Percentiles rank a stretch among this genome's conserved stretches.
Evolutionary conservation across 1,140 invertebrate species (phyloP).

Genomic region (Lasioglossum baleicum): DNA sequence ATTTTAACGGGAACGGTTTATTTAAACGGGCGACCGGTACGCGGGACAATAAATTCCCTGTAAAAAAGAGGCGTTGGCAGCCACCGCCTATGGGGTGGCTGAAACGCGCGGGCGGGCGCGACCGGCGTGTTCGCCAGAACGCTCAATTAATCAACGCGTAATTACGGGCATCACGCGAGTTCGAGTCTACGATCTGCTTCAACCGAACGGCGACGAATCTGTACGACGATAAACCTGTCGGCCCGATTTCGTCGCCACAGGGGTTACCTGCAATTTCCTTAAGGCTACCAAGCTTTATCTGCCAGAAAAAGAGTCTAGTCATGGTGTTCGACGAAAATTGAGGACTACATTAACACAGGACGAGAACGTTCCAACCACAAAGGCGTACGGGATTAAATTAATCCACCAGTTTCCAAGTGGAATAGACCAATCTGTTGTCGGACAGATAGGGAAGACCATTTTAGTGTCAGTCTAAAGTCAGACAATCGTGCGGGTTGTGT

Average conservation of each 20-base stretch:
- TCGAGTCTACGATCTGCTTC: constrained; percentile 17
- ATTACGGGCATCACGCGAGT: constrained; percentile 44
- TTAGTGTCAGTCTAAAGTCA: no score
- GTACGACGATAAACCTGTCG: constrained; percentile 6
- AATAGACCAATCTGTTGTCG: no score
- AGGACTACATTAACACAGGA: no score
- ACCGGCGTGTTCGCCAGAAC: constrained; percentile 8
- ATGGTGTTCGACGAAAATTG: no score
- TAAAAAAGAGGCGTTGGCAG: constrained; percentile 46
- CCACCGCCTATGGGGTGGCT: constrained; percentile 6
- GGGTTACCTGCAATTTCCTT: not conserved
- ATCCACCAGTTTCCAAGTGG: no score
- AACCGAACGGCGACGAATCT: constrained; percentile 5
- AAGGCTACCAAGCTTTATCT: not conserved
- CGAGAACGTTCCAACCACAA: no score
- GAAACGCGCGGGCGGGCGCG: no score
- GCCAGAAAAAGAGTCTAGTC: no score
- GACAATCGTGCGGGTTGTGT: no score
- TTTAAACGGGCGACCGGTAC: constrained; percentile 28
- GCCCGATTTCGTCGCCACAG: not conserved
- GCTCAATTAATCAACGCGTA: constrained; percentile 45
- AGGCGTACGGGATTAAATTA: no score
- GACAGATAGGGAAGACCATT: no score
- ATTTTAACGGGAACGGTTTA: constrained; percentile 48
- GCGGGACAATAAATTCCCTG: constrained; percentile 29